A percentile compares a stretch with the other conserved stretches of the same genome.
These are phyloP conservation scores for Cyrtodaria siliqua DNA, from an alignment of 2,888 invertebrate genomes.

Conservation along the genomic window DNA sequence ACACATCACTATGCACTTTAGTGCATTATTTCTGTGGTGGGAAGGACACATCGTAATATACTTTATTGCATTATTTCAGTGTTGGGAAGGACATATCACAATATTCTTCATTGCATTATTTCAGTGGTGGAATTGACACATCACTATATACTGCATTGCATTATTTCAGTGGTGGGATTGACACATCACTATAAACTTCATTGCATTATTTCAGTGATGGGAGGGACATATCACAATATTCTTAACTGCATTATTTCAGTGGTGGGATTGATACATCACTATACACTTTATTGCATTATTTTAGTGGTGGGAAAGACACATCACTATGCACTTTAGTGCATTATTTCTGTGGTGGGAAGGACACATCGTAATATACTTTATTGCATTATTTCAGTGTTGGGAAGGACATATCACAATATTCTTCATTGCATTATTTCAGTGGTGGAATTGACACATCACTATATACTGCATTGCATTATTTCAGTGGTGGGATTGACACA, in stretches of 20 bases:
- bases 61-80: constrained; percentile 88
- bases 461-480: no score
- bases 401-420: no score
- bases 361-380: no score
- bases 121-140: constrained; percentile 99
- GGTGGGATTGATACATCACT: constrained; percentile 99
- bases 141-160: no score
- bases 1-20: no score
- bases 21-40: constrained; percentile 93
- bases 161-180: constrained; percentile 97
- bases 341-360: constrained; percentile 97
- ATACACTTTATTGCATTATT: no score
- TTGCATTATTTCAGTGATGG: constrained; percentile 92
- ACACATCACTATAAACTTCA: no score
- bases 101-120: no score
- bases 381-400: constrained; percentile 92
- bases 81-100: constrained; percentile 99
- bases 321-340: no score
- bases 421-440: constrained; percentile 88
- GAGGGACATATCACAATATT: no score
- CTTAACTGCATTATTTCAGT: constrained; percentile 88
- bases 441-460: constrained; percentile 99
- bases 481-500: constrained; percentile 99
- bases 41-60: no score
- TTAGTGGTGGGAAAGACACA: constrained; percentile 99